A percentile compares a stretch with the other conserved stretches of the same genome.
These are phyloP conservation scores for Ibidorhyncha struthersii DNA, from an alignment of 2,113 vertebrate species.

Conservation along the genomic window DNA sequence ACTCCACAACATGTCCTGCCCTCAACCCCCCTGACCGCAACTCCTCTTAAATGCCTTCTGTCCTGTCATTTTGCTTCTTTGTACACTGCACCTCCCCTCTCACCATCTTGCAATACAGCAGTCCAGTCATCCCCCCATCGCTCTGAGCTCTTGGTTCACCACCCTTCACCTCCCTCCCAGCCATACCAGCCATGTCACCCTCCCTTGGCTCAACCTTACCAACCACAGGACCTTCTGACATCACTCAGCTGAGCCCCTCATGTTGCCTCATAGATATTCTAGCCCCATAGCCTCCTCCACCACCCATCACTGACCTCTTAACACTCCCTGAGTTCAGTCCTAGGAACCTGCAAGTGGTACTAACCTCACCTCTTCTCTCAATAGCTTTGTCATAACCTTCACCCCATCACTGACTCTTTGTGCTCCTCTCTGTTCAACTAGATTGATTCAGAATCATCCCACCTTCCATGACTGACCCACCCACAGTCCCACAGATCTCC, in stretches of 20 bases:
- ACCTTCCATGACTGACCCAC: not conserved
- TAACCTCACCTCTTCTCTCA: not conserved
- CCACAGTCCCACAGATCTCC: not conserved
- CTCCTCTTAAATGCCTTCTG: not conserved
- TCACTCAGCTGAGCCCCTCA: not conserved
- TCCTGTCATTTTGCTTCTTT: not conserved
- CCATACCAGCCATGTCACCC: not conserved
- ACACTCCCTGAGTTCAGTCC: not conserved
- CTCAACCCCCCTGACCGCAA: not conserved
- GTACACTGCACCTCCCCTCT: not conserved
- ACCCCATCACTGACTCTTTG: not conserved
- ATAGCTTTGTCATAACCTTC: not conserved
- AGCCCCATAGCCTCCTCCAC: not conserved
- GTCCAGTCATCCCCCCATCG: not conserved
- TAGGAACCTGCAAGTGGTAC: not conserved
- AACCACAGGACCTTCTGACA: not conserved
- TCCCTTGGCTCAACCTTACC: not conserved
- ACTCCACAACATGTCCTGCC: not conserved
- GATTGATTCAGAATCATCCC: not conserved
- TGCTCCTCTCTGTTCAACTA: not conserved
- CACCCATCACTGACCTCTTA: not conserved
- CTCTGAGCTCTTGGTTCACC: not conserved
- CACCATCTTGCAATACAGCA: not conserved
- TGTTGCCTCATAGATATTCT: not conserved
- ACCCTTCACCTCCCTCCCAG: not conserved